Conservation (phyloP, 2,888 invertebrate genomes). For the Trilocha varians region DNA sequence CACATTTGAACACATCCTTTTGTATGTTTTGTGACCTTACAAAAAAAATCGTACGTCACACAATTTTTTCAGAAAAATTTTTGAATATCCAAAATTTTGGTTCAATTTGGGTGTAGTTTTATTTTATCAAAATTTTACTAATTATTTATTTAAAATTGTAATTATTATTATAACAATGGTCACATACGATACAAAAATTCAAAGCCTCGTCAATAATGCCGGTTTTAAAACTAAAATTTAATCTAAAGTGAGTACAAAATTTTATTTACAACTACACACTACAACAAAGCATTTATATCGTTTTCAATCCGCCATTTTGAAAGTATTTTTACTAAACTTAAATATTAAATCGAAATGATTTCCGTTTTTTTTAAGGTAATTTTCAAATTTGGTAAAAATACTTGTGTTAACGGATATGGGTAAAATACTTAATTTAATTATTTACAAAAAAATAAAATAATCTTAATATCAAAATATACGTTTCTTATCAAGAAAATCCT, state of each 20-base stretch:
- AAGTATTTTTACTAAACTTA: not conserved
- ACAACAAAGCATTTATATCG: not conserved
- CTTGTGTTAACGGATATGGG: too few species aligned
- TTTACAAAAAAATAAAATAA: constrained; percentile 40
- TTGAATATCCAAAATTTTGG: too few species aligned
- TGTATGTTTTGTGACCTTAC: constrained; percentile 41
- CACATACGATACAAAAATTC: not conserved
- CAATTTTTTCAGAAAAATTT: too few species aligned
- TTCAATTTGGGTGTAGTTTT: too few species aligned
- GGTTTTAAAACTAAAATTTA: not conserved
- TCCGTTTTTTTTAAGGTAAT: too few species aligned
- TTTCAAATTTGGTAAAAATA: too few species aligned
- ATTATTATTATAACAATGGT: too few species aligned
- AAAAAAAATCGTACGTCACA: too few species aligned
- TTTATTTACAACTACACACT: not conserved
- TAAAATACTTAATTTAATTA: constrained; percentile 35
- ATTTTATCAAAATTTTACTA: too few species aligned
- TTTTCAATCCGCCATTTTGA: not conserved
- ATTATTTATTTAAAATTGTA: too few species aligned
- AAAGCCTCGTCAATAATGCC: not conserved
- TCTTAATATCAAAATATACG: constrained; percentile 44
- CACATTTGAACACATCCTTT: constrained; percentile 72
- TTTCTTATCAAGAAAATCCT: constrained; percentile 33
- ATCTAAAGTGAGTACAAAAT: not conserved
- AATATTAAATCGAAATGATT: too few species aligned